Conservation (phyloP, 2,888 invertebrate species). For the Diarsia mendica region DNA sequence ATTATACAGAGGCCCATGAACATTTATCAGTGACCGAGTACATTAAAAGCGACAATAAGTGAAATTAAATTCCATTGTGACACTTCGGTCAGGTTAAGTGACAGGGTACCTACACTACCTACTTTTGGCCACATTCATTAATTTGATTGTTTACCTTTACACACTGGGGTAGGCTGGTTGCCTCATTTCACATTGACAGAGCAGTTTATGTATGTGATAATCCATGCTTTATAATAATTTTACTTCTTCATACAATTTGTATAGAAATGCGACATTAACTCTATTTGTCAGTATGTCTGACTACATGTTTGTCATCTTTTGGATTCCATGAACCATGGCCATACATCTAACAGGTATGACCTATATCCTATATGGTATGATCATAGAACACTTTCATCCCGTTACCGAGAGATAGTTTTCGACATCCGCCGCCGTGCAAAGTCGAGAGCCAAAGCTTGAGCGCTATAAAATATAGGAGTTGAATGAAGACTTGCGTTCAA, state of each 20-base stretch:
- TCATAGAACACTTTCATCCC: neutral
- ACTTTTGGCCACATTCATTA: slow-evolving; percentile 40
- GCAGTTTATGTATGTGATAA: slow-evolving; percentile 8
- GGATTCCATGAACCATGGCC: no score
- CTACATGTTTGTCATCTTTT: no score
- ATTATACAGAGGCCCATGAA: neutral
- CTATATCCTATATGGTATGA: neutral
- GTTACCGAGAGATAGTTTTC: neutral
- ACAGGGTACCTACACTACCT: slow-evolving; percentile 10
- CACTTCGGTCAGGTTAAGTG: slow-evolving; percentile 1
- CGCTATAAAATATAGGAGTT: neutral
- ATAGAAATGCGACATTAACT: neutral
- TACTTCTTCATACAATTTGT: no score
- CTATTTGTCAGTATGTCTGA: neutral
- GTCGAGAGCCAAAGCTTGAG: neutral
- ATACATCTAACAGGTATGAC: neutral
- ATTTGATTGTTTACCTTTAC: slow-evolving; percentile 46
- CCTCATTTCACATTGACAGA: slow-evolving; percentile 28
- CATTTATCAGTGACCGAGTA: slow-evolving; percentile 33
- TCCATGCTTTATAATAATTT: neutral
- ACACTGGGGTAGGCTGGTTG: neutral
- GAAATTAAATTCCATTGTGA: slow-evolving; percentile 50
- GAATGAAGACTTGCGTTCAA: neutral
- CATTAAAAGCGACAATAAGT: slow-evolving; percentile 26
- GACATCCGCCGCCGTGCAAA: neutral